A percentile compares a stretch with the other conserved stretches of the same genome.
phyloP scores from a whole-genome alignment of 2,888 invertebrate genomes.

The Apomyelois bistriatella region DNA sequence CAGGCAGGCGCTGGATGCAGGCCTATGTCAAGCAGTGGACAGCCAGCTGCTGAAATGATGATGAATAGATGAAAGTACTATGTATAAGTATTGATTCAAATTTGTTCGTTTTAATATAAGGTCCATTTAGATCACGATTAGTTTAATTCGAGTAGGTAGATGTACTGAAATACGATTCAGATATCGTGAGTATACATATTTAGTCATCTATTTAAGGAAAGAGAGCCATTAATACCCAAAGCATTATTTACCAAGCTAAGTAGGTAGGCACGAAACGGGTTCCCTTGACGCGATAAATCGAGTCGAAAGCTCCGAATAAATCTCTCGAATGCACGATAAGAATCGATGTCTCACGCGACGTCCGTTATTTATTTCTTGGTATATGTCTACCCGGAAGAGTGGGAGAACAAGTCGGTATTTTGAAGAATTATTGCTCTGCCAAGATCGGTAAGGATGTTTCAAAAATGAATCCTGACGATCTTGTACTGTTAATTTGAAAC shows the following conservation, averaged over 20 bases:
- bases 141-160: no score
- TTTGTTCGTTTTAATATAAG: no score
- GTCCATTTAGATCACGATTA: no score
- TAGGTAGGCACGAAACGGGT: constrained; percentile 77
- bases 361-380: constrained; percentile 58
- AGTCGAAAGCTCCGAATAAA: constrained; percentile 70
- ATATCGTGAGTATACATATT: constrained; percentile 70
- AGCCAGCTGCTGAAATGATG: no score
- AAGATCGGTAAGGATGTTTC: not conserved
- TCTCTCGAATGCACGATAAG: constrained; percentile 73
- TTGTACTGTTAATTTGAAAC: no score
- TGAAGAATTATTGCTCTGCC: not conserved
- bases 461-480: no score
- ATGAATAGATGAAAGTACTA: no score
- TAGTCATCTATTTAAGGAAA: constrained; percentile 78
- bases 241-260: constrained; percentile 75
- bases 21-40: no score
- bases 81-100: no score
- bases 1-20: no score
- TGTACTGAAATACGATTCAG: constrained; percentile 62
- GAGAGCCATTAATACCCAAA: constrained; percentile 70
- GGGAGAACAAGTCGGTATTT: constrained; percentile 25
- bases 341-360: constrained; percentile 76
- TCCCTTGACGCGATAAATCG: constrained; percentile 71
- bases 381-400: constrained; percentile 60